These are phyloP conservation scores for Bergia sp. DNA, from an alignment of 92 coral and sea anemone species.

Conservation along the genomic window DNA sequence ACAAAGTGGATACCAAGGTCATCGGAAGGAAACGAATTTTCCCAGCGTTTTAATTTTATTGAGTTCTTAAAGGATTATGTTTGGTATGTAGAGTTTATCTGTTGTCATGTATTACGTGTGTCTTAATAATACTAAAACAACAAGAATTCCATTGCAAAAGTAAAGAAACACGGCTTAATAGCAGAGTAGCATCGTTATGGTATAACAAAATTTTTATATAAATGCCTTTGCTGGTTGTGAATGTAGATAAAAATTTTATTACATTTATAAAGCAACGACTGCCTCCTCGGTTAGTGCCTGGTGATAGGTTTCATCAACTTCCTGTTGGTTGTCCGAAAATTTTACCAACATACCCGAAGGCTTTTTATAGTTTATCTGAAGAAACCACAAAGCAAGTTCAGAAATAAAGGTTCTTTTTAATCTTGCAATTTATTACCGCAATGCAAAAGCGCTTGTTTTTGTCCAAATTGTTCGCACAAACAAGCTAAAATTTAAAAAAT, in stretches of 20 bases:
- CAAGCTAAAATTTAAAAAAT: slow-evolving; percentile 34
- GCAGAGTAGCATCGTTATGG: not conserved
- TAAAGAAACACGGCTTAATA: not conserved
- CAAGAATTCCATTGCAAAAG: slow-evolving; percentile 9
- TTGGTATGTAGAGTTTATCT: slow-evolving; percentile 28
- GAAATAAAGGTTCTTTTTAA: slow-evolving; percentile 17
- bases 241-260: not conserved
- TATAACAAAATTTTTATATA: not conserved
- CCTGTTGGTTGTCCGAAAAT: not conserved
- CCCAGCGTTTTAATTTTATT: slow-evolving; percentile 35
- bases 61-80: slow-evolving; percentile 33
- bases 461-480: slow-evolving; percentile 29
- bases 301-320: not conserved
- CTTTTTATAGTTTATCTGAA: slow-evolving; percentile 36
- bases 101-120: not conserved
- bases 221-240: not conserved
- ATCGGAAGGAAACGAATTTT: slow-evolving; percentile 45
- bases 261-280: not conserved
- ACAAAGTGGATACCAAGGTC: not conserved
- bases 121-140: slow-evolving; percentile 7
- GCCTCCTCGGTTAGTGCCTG: too few species aligned
- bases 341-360: not conserved
- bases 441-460: slow-evolving; percentile 32
- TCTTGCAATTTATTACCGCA: slow-evolving; percentile 22
- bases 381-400: slow-evolving; percentile 39